These are phyloP conservation scores for Mesoclemmys tuberculata DNA, from an alignment of 2,113 vertebrate genomes.

Conservation along the genomic window DNA sequence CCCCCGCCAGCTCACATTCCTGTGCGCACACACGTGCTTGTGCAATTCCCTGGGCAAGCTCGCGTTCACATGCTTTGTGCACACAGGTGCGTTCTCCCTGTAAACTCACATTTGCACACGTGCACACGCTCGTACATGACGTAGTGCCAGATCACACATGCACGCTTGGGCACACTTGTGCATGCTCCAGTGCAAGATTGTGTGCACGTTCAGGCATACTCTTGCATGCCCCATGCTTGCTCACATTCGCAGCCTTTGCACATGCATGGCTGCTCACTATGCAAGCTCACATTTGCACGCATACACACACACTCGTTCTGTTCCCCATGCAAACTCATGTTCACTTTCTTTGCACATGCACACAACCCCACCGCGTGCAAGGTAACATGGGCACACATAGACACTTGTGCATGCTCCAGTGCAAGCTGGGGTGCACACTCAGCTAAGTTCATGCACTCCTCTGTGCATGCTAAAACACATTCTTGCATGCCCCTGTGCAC, in stretches of 20 bases:
- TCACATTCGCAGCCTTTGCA: neutral
- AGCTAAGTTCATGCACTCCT: too few relatives aligned
- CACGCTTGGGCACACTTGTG: neutral
- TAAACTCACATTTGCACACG: too few relatives aligned
- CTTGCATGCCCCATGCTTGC: neutral
- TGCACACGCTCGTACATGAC: too few relatives aligned
- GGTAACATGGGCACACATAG: neutral
- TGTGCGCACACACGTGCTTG: neutral
- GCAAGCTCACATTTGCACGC: neutral
- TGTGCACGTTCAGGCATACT: too few relatives aligned
- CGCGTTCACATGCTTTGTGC: neutral
- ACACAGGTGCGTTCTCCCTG: too few relatives aligned
- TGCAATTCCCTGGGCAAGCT: neutral
- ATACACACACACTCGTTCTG: too few relatives aligned
- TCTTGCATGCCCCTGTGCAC: too few relatives aligned
- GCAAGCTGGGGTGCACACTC: neutral
- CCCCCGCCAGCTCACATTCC: neutral
- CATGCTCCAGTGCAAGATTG: neutral
- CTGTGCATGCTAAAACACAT: too few relatives aligned
- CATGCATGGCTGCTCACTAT: too few relatives aligned
- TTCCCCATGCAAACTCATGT: neutral
- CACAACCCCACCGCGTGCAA: neutral
- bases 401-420: neutral
- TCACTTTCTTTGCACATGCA: neutral
- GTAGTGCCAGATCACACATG: neutral